These are phyloP conservation scores for Drosophila paramelanica DNA, from an alignment of 2,888 invertebrate genomes.

Conservation along the genomic window DNA sequence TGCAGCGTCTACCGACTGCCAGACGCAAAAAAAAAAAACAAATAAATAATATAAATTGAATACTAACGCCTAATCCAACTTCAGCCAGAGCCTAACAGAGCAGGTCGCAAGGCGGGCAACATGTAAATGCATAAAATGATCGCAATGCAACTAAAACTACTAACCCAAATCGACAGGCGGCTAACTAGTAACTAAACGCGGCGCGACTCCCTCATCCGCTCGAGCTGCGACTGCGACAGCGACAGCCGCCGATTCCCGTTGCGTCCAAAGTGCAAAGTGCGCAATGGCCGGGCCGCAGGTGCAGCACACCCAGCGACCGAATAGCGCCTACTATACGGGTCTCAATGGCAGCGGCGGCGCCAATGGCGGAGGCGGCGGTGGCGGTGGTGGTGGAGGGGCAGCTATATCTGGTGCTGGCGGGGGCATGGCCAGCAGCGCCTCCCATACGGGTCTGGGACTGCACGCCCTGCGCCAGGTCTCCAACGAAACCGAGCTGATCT, in stretches of 20 bases:
- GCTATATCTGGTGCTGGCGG: constrained; percentile 64
- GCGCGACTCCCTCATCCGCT: constrained; percentile 4
- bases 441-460: constrained; percentile 80
- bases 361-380: constrained; percentile 50
- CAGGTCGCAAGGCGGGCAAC: constrained; percentile 11
- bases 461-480: constrained; percentile 83
- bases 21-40: constrained; percentile 11
- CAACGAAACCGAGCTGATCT: constrained; percentile 83
- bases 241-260: constrained; percentile 10
- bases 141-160: constrained; percentile 50
- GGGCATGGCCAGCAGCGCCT: constrained; percentile 82
- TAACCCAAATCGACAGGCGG: constrained; percentile 39
- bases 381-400: constrained; percentile 19
- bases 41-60: constrained; percentile 8
- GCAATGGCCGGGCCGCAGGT: constrained; percentile 84
- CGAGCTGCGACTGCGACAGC: constrained; percentile 11
- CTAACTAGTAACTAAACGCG: constrained; percentile 41
- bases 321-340: constrained; percentile 81
- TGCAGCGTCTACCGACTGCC: constrained; percentile 29
- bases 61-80: constrained; percentile 22
- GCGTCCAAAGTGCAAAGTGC: constrained; percentile 9
- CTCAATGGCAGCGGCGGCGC: constrained; percentile 72
- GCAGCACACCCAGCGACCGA: constrained; percentile 85
- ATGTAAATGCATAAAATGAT: constrained; percentile 42
- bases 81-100: constrained; percentile 17